Base-by-base conservation (phyloP, 2,797 vertebrate genomes). In the Melanotaenia parkinsoni region DNA sequence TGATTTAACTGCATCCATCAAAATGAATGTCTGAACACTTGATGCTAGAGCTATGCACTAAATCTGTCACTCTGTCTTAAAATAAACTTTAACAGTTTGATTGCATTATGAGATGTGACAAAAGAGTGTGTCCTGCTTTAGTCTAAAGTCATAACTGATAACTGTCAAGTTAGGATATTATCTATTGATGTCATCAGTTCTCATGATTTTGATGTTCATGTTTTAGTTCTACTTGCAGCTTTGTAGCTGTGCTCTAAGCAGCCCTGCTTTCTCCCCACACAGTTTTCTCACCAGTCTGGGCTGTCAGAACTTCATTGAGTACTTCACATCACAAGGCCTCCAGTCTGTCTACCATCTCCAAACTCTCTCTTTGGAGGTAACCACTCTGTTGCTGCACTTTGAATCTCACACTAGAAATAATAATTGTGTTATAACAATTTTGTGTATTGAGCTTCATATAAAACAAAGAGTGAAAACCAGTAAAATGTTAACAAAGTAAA, bases 251-350 rank as follows among this genome's bases (percentile, higher is more conserved):
- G 62, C n/a, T 86, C 92, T 94, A 92, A 95, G 92, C 91, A 89
- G 90, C 81, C 85, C 87, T 94, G 93, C 86, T 93, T 89, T 95
- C 81, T 95, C 86, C 93, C 94, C 94, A 93, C 93, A 95, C 96
- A 99, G 98, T 92, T 99, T 99, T 93, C 94, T 99, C 88, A 98
- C 97, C 93, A 97, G 96, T 89, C 79, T 99, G 93, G 98, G 98
- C 88, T 99, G 98, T 93, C 97, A 98, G 87, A 98, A 98, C 96
- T 98, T 97, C 95, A 96, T 99, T 77, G 98, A 99, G 86, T 99
- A 96, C 94, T 98, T 99, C 96, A 97, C 97, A 67, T 97, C 97
- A 70, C 97, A 99, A 90, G 98, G 98, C 67, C 90, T 99, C 71
- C 98, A 99, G 95, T 98, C 95, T 88, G 86, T 99, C 88, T 99